These are phyloP conservation scores for Eucriotettix oculatus DNA, from an alignment of 2,888 invertebrate species.

Conservation along the genomic window DNA sequence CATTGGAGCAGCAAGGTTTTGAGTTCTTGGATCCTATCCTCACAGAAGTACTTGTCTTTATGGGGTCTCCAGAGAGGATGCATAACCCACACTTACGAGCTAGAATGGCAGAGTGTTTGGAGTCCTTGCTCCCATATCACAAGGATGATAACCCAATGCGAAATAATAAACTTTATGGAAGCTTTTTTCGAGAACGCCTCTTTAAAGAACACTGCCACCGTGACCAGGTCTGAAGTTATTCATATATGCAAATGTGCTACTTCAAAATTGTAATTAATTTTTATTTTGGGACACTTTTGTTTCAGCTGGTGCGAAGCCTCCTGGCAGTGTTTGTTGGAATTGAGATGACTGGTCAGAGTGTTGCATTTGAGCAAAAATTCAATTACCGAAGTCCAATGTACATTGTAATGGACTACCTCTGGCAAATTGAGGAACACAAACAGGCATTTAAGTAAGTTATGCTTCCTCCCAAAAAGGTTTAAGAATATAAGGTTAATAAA, in stretches of 20 bases:
- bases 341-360: slow-evolving; percentile 92
- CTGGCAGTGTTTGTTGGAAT: slow-evolving; percentile 91
- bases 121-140: slow-evolving; percentile 62
- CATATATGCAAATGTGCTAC: neutral
- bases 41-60: slow-evolving; percentile 66
- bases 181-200: slow-evolving; percentile 51
- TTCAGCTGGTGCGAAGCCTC: slow-evolving; percentile 59
- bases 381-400: slow-evolving; percentile 94
- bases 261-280: neutral
- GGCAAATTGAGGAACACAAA: slow-evolving; percentile 65
- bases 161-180: slow-evolving; percentile 24
- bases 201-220: slow-evolving; percentile 60
- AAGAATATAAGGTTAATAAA: neutral
- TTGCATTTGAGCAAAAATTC: slow-evolving; percentile 93
- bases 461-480: neutral
- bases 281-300: slow-evolving; percentile 17
- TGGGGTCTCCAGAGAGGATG: slow-evolving; percentile 68
- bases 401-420: slow-evolving; percentile 77
- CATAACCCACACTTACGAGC: slow-evolving; percentile 89
- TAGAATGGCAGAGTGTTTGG: slow-evolving; percentile 73
- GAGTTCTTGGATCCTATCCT: slow-evolving; percentile 49
- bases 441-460: slow-evolving; percentile 55
- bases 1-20: slow-evolving; percentile 47
- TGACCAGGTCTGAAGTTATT: slow-evolving; percentile 33
- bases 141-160: slow-evolving; percentile 35